A percentile compares a stretch with the other conserved stretches of the same genome.
Conservation (phyloP, 1,140 invertebrate species). For the Lepidurus couesii region DNA sequence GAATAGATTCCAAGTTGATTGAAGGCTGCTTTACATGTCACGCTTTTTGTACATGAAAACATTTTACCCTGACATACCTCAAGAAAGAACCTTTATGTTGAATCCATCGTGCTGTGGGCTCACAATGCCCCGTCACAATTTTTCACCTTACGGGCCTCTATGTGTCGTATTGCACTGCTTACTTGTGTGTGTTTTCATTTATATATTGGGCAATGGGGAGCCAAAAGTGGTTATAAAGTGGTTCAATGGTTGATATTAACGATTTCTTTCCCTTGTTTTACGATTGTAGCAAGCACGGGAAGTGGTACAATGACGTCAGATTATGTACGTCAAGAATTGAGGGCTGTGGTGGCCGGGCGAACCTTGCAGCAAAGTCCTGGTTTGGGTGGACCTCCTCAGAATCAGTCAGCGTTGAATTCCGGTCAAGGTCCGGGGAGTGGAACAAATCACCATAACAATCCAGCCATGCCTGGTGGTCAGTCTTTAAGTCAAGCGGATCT, state of each 20-base stretch:
- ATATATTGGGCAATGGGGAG: background rate
- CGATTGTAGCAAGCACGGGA: background rate
- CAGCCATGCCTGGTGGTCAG: slow-evolving; percentile 39
- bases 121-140: background rate
- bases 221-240: background rate
- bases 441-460: slow-evolving; percentile 36
- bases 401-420: slow-evolving; percentile 41
- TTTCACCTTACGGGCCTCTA: background rate
- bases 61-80: background rate
- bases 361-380: slow-evolving; percentile 41
- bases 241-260: background rate
- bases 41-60: background rate
- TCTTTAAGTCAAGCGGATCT: slow-evolving; percentile 56
- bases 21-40: background rate
- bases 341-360: slow-evolving; percentile 75
- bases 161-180: slow-evolving; percentile 1
- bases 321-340: slow-evolving; percentile 80
- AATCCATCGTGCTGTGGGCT: background rate
- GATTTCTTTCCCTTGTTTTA: background rate
- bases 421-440: slow-evolving; percentile 35
- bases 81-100: background rate
- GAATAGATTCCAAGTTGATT: background rate
- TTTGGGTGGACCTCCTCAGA: slow-evolving; percentile 39
- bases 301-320: slow-evolving; percentile 55
- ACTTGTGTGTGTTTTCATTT: background rate